Percentiles rank a stretch among this genome's conserved stretches.
phyloP scores from a whole-genome alignment of 2,888 invertebrate species.

The Tribolium freemani region DNA sequence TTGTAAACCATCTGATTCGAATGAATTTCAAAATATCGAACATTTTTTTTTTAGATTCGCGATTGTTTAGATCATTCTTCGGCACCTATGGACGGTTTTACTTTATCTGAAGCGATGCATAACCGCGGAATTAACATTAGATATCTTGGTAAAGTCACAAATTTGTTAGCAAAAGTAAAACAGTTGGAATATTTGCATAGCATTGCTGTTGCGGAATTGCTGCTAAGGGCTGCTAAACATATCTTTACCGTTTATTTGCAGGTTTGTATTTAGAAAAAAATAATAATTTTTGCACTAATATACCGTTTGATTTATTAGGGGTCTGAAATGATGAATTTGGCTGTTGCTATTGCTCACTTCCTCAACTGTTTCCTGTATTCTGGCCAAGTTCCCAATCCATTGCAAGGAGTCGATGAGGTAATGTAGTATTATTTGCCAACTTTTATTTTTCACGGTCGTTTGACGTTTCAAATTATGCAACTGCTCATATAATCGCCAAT shows the following conservation, averaged over 20 bases:
- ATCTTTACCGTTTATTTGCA: conserved; percentile 93
- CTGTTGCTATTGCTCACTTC: conserved; percentile 94
- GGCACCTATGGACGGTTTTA: conserved; percentile 95
- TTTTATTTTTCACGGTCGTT: too few relatives aligned
- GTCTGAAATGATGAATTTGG: conserved; percentile 91
- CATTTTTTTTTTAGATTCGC: conserved; percentile 74
- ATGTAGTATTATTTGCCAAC: conserved; percentile 24
- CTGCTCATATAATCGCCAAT: background rate
- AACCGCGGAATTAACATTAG: conserved; percentile 96
- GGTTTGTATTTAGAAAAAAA: conserved; percentile 64
- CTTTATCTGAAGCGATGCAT: conserved; percentile 93
- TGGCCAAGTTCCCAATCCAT: conserved; percentile 78
- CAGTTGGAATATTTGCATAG: conserved; percentile 89
- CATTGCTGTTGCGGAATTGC: conserved; percentile 91
- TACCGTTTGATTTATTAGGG: conserved; percentile 69
- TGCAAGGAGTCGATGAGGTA: conserved; percentile 79
- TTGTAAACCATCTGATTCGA: conserved; percentile 74
- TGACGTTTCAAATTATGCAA: background rate
- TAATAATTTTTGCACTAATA: background rate
- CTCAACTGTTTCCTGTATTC: conserved; percentile 94
- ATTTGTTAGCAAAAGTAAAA: conserved; percentile 82
- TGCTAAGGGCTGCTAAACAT: conserved; percentile 93
- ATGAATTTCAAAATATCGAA: background rate
- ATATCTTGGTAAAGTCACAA: conserved; percentile 94
- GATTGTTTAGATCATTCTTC: conserved; percentile 93